These are phyloP conservation scores for Lycaena phlaeas DNA, from an alignment of 2,888 invertebrate genomes.

Conservation along the genomic window DNA sequence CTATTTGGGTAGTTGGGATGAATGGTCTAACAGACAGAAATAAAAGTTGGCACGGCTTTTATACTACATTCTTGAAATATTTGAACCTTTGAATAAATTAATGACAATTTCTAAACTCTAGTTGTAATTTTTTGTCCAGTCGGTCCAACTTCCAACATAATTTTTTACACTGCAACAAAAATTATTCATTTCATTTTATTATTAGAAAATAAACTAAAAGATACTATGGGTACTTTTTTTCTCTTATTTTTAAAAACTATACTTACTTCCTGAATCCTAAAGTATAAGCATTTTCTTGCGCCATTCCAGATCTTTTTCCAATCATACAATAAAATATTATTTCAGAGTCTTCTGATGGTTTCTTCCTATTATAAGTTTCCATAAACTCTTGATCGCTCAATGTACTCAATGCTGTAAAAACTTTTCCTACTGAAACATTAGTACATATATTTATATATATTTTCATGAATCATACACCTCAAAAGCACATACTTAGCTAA, in stretches of 20 bases:
- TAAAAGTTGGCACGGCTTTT: too few species aligned
- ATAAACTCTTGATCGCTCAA: conserved; percentile 69
- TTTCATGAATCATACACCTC: not conserved
- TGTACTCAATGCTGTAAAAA: conserved; percentile 50
- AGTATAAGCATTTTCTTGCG: conserved; percentile 70
- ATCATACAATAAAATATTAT: conserved; percentile 80
- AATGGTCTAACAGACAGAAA: conserved; percentile 61
- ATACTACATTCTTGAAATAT: too few species aligned
- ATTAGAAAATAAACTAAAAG: too few species aligned
- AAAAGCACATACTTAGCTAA: too few species aligned
- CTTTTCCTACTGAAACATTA: conserved; percentile 63
- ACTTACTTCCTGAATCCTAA: conserved; percentile 76
- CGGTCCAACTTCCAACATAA: conserved; percentile 63
- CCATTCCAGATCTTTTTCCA: conserved; percentile 76
- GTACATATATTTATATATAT: not conserved
- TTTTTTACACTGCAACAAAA: conserved; percentile 54
- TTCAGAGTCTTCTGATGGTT: conserved; percentile 72
- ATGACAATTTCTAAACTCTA: too few species aligned
- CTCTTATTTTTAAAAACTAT: too few species aligned
- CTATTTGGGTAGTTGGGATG: conserved; percentile 74
- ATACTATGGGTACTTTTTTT: too few species aligned
- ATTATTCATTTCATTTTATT: conserved; percentile 2
- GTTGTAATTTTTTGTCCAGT: conserved; percentile 56
- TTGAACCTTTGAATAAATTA: too few species aligned
- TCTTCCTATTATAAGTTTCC: conserved; percentile 66